phyloP scores from a whole-genome alignment of 2,113 vertebrate species.

The Chinchilla lanigera region DNA sequence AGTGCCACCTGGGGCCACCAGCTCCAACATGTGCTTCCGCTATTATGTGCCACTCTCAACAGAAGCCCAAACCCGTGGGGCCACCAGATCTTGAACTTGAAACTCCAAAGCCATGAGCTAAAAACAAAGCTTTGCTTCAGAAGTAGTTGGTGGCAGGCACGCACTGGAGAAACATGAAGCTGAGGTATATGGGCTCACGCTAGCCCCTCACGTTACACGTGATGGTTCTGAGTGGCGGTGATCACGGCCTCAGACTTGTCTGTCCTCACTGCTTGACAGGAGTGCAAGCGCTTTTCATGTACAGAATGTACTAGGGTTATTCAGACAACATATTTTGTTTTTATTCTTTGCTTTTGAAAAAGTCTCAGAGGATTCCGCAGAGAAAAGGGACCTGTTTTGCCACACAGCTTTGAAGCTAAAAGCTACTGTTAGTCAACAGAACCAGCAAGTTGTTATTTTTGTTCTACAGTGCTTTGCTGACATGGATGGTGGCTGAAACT shows the following conservation, averaged over 20 bases:
- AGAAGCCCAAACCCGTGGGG: neutral
- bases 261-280: neutral
- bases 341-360: slow-evolving; percentile 48
- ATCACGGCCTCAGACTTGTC: neutral
- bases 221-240: neutral
- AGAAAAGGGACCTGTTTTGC: slow-evolving; percentile 50
- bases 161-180: neutral
- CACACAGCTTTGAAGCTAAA: slow-evolving; percentile 62
- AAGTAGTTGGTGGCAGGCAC: no score
- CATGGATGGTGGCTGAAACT: slow-evolving; percentile 10
- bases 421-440: slow-evolving; percentile 60
- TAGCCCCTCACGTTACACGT: accelerated
- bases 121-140: neutral
- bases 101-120: neutral
- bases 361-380: slow-evolving; percentile 40
- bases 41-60: neutral
- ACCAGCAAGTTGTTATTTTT: slow-evolving; percentile 58
- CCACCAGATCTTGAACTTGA: neutral
- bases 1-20: neutral
- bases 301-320: neutral
- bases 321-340: slow-evolving; percentile 46
- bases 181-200: neutral
- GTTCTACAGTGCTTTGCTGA: slow-evolving; percentile 62
- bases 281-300: neutral
- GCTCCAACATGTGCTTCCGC: neutral